A percentile compares a stretch with the other conserved stretches of the same genome.
Conservation (phyloP, 2,797 vertebrate genomes). For the Pangasius sanitwongsei region DNA sequence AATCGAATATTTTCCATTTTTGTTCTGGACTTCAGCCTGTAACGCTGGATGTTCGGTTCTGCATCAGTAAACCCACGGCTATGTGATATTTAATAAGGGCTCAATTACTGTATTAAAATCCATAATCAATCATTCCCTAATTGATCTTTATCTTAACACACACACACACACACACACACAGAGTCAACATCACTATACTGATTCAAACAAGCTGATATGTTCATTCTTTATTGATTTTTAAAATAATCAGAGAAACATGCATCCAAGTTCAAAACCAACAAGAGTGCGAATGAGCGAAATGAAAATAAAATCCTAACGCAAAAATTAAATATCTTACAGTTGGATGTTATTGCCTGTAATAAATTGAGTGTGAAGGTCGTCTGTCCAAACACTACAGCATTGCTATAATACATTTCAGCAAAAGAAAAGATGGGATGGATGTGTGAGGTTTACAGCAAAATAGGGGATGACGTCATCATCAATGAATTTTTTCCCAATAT, state of each 20-base stretch:
- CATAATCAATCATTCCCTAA: background rate
- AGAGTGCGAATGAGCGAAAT: slow-evolving; percentile 66
- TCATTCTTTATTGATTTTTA: slow-evolving; percentile 90
- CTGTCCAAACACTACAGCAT: slow-evolving; percentile 73
- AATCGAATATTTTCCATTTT: background rate
- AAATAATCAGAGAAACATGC: slow-evolving; percentile 90
- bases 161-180: background rate
- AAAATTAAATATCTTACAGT: slow-evolving; percentile 73
- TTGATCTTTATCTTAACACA: background rate
- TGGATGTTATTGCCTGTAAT: slow-evolving; percentile 79
- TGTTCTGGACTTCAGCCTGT: background rate
- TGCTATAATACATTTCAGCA: slow-evolving; percentile 57
- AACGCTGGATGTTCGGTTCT: background rate
- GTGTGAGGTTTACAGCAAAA: slow-evolving; percentile 14
- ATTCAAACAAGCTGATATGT: slow-evolving; percentile 70
- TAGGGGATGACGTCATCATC: background rate
- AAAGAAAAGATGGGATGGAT: slow-evolving; percentile 52
- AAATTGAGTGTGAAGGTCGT: slow-evolving; percentile 68
- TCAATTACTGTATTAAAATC: background rate
- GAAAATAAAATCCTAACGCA: slow-evolving; percentile 55
- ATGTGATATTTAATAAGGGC: background rate
- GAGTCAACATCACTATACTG: background rate
- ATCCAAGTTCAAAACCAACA: slow-evolving; percentile 84
- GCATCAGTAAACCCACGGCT: background rate
- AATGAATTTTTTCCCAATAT: background rate